phyloP scores from a whole-genome alignment of 1,140 invertebrate genomes.

The Schlechtendalia chinensis region DNA sequence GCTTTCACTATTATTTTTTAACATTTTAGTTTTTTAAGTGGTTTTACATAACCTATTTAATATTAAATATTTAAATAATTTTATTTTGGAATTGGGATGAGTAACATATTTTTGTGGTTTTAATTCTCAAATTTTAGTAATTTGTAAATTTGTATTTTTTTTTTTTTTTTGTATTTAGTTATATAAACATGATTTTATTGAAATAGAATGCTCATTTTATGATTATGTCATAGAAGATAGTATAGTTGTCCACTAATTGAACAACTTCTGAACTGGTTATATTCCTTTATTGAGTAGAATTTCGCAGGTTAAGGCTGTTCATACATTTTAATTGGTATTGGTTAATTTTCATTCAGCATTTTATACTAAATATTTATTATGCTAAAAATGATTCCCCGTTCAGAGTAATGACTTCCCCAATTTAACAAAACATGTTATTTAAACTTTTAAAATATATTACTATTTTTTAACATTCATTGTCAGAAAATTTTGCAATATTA shows the following conservation, averaged over 20 bases:
- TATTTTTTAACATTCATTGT: too few relatives aligned
- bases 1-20: too few relatives aligned
- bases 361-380: too few relatives aligned
- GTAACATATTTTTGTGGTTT: background rate
- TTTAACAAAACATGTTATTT: too few relatives aligned
- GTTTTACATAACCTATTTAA: too few relatives aligned
- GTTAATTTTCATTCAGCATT: background rate
- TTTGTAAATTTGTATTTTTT: background rate
- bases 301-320: background rate
- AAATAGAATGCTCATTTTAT: background rate
- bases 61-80: too few relatives aligned
- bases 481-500: too few relatives aligned
- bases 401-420: too few relatives aligned
- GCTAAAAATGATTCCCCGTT: too few relatives aligned
- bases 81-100: too few relatives aligned
- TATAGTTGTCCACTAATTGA: background rate
- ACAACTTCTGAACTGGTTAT: constrained; percentile 1
- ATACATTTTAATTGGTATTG: background rate
- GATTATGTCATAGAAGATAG: background rate
- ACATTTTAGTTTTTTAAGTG: too few relatives aligned
- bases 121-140: background rate
- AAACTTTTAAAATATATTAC: too few relatives aligned
- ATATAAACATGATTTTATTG: background rate
- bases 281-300: background rate
- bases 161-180: background rate